Evolutionary conservation across 1,140 invertebrate genomes (phyloP), one percentile per base, ranked within the genome.

Genomic region (Nixonia krombeini): DNA sequence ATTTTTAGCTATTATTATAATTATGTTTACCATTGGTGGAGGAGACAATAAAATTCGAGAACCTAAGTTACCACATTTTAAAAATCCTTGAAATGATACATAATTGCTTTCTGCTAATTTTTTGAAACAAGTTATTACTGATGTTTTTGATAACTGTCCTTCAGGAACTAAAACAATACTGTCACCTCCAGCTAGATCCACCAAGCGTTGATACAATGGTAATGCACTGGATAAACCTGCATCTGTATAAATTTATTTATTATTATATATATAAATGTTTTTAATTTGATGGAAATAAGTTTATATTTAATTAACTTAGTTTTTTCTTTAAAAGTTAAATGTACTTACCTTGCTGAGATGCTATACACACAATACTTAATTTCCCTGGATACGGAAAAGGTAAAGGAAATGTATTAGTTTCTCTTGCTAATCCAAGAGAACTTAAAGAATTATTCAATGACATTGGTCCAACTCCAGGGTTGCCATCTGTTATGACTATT

Each of bases 361-460:
- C 87, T 25, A 95, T 83, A 59, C 90, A 91, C 23, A 95, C 84
- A 7, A 95, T 79, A 75, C 91, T 91, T 57, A 96, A 86, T 86
- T 93, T 94, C 55, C 90, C 90, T 21, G 93, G 93, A 83, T 93
- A 95, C 8, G 90, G 86, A 80, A 95, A 94, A 7, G 92, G 92
- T 15, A 95, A 84, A 3, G 89, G 87, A 75, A 92, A 90, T 56
- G 86, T 84, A 67, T 85, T 86, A 15, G 78, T 13, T 21, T 84
- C 81, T 51, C 79, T 75, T 4, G 71, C 45, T 6, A 80, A 26
- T 55, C 79, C 83, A 17, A 82, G 58, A 1, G 80, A 78, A 72
- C 72, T 83, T 42, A 88, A 74, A 44, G 87, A 88, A 62, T 86
- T 82, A 23, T 82, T 84, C 12, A 91, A 74, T 9, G 89, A 90